Evolutionary conservation across 2,797 vertebrate species (phyloP).

Genomic region (Gallinago solitaria): DNA sequence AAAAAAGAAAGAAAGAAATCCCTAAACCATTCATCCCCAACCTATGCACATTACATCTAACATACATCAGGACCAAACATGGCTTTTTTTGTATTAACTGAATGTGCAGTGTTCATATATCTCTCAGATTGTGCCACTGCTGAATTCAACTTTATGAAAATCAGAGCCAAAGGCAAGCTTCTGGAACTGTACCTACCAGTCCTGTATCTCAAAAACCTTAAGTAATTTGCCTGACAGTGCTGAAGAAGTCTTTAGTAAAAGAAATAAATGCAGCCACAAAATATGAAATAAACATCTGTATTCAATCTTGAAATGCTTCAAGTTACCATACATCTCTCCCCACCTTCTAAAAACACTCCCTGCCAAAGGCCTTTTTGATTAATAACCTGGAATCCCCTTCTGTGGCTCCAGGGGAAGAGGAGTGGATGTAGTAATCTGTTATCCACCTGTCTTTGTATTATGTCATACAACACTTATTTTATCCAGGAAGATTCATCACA

Average conservation of each 20-base stretch:
- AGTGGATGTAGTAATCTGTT: conserved; percentile 41
- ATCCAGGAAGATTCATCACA: conserved; percentile 34
- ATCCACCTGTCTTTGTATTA: conserved; percentile 35
- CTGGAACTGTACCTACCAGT: background rate
- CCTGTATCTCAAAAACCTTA: background rate
- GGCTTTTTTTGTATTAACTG: background rate
- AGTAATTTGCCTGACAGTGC: conserved; percentile 18
- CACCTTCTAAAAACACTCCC: background rate
- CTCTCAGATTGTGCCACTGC: background rate
- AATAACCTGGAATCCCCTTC: conserved; percentile 34
- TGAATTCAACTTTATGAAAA: background rate
- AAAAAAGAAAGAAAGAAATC: background rate
- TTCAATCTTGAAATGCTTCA: conserved; percentile 27
- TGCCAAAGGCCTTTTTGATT: conserved; percentile 30
- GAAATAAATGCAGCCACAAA: background rate
- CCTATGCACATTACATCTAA: background rate
- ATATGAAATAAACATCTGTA: conserved; percentile 44
- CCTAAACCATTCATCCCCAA: background rate
- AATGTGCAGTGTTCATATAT: background rate
- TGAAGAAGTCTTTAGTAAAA: conserved; percentile 13
- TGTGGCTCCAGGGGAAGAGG: background rate
- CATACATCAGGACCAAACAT: background rate
- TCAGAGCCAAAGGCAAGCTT: background rate
- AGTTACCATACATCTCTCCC: background rate
- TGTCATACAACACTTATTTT: conserved; percentile 49